Evolutionary conservation across 2,888 invertebrate species (phyloP), one percentile per base, ranked within the genome.

Genomic region (Sphecodes monilicornis): DNA sequence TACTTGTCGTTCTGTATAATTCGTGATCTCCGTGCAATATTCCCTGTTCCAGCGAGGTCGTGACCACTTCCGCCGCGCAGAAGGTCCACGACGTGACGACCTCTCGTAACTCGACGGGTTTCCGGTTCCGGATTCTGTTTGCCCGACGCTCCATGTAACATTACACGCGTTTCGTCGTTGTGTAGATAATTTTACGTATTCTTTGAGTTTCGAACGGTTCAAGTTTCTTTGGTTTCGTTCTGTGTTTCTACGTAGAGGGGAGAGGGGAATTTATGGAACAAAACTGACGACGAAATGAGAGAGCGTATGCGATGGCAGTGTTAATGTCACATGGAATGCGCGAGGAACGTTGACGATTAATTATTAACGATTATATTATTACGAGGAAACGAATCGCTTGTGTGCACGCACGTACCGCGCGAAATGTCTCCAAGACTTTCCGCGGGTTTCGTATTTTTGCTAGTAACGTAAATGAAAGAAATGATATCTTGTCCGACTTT

Each of bases 401-500:
- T 71, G 69, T 43, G 64, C 68, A 74, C 64, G 64, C 11, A 71
- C 18, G 57, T 46, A 73, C 16, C n/a, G n/a, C 39, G 39, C 75
- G 71, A 54, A 57, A 68, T 22, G 16, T n/a, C 18, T 22, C 43
- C n/a, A 18, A 13, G 29, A n/a, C 60, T 70, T 66, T 54, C 74
- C 41, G 41, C 43, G 64, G 32, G 81, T 74, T 74, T 78, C 80
- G 66, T 68, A 68, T 80, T 74, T 74, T 66, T 70, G 77, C 75
- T 74, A 77, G 64, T 29, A 70, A 64, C 68, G 81, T 77, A 73
- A 73, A 71, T 70, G 75, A 66, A 71, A 41, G 60, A 79, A 76
- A 80, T 68, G 79, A 86, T 80, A 89, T 18, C 86, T 89, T 85
- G 86, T 86, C 85, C 86, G 86, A 90, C 85, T 86, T 90, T 90